These are phyloP conservation scores for Batillaria attramentaria DNA, from an alignment of 1,140 invertebrate species.

Conservation along the genomic window DNA sequence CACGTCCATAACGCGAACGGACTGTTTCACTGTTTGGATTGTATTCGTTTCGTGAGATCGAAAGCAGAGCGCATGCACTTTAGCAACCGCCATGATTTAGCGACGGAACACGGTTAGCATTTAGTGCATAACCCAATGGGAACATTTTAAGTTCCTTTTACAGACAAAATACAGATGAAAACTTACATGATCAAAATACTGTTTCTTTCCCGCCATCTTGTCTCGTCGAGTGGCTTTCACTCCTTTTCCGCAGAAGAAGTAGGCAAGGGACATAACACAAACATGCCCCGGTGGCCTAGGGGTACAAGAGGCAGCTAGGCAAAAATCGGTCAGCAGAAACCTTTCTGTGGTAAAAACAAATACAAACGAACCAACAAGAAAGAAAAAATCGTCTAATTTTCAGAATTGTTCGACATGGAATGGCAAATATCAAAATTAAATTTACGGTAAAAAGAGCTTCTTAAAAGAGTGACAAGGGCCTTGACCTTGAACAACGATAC, in stretches of 20 bases:
- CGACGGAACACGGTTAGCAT: neutral
- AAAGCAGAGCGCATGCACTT: neutral
- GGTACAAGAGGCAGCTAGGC: neutral
- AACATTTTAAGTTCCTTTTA: neutral
- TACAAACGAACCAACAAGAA: neutral
- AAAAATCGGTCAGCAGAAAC: neutral
- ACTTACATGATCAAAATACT: conserved; percentile 27
- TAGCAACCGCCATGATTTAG: neutral
- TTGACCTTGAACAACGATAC: too few species aligned
- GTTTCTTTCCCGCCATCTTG: conserved; percentile 30
- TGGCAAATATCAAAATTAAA: too few species aligned
- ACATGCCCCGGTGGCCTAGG: neutral
- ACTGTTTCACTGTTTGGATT: neutral
- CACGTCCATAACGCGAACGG: neutral
- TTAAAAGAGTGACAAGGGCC: too few species aligned
- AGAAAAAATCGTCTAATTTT: neutral
- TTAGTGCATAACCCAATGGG: neutral
- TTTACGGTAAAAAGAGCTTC: too few species aligned
- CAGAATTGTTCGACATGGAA: neutral
- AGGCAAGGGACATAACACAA: neutral
- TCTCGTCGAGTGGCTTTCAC: neutral
- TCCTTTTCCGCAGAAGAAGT: too few species aligned
- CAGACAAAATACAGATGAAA: neutral
- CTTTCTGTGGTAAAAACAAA: neutral
- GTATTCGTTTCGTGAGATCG: too few species aligned